Base-by-base conservation (phyloP, 2,797 vertebrate genomes). In the Argentina silus region DNA sequence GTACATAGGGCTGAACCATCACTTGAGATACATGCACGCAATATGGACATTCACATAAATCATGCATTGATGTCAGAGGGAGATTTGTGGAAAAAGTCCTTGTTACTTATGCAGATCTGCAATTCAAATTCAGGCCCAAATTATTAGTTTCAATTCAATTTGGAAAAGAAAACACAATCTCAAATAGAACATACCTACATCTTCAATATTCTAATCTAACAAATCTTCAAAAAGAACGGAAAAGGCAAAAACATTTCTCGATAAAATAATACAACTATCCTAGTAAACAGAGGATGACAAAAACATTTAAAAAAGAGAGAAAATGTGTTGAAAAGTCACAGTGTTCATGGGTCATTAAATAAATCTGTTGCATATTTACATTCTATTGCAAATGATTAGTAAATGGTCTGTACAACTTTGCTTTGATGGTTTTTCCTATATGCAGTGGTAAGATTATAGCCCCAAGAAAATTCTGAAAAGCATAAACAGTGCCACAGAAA, bases 311-410 rank as follows among this genome's bases (percentile, higher is more conserved):
- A 57, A 72, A 17, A 67, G 50, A 77, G 27, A 67, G 44, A 50
- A 72, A 73, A 69, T 50, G 15, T 57, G 66, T 70, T 81, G 78
- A 73, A 87, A 63, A 74, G 60, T 69, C 67, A 69, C 67, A 69
- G 67, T 75, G 69, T 79, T 81, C 68, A 64, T 76, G 75, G 81
- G 57, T 79, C 53, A 81, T 90, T 88, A 90, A 89, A 91, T 90
- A 90, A 84, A 72, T 72, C 43, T 27, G 55, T 73, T 79, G 77
- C 77, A 81, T 70, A 71, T 44, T 36, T 74, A 75, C 50, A 78
- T 78, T 81, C 82, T 78, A 45, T 55, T 75, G 76, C 83, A 87
- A 23, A 27, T 62, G 53, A 55, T 48, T 55, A 67, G 61, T 63
- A 53, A 51, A 67, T 47, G n/a, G 19, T 59, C 19, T 70, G 17